These are phyloP conservation scores for Psilopsiagon aurifrons DNA, from an alignment of 2,113 vertebrate species.

Conservation along the genomic window DNA sequence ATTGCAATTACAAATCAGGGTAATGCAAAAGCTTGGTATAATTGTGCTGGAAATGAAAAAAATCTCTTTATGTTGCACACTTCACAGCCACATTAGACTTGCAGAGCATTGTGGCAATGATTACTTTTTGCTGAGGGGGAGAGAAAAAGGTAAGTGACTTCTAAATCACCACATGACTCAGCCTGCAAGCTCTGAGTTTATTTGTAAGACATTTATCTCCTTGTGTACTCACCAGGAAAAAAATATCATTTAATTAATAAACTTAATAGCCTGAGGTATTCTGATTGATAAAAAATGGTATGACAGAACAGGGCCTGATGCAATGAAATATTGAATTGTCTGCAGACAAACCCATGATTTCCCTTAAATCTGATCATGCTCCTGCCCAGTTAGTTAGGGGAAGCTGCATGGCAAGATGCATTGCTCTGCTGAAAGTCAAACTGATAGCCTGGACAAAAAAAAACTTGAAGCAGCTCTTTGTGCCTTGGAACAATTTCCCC, in stretches of 20 bases:
- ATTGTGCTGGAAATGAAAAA: slow-evolving; percentile 61
- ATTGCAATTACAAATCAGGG: slow-evolving; percentile 51
- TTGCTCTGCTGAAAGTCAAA: slow-evolving; percentile 1
- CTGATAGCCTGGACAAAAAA: neutral
- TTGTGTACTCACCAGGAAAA: slow-evolving; percentile 41
- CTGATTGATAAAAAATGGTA: slow-evolving; percentile 69
- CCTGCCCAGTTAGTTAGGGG: neutral
- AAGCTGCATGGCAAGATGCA: neutral
- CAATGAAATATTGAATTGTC: slow-evolving; percentile 48
- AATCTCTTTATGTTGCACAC: slow-evolving; percentile 41
- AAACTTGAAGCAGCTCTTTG: neutral
- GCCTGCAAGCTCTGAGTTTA: slow-evolving; percentile 64
- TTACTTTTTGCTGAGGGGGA: slow-evolving; percentile 49
- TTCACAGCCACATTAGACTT: slow-evolving; percentile 46
- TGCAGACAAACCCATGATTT: slow-evolving; percentile 34
- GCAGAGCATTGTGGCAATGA: slow-evolving; percentile 47
- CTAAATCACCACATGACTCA: slow-evolving; percentile 61
- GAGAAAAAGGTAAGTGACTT: slow-evolving; percentile 69
- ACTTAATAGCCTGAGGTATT: slow-evolving; percentile 67
- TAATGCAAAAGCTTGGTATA: slow-evolving; percentile 43
- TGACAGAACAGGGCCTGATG: slow-evolving; percentile 8
- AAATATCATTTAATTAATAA: slow-evolving; percentile 79
- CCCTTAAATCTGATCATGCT: neutral
- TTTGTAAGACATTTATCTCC: slow-evolving; percentile 75
- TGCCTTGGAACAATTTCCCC: slow-evolving; percentile 26